Percentiles rank a stretch among this genome's conserved stretches.
Evolutionary conservation across 2,797 vertebrate genomes (phyloP).

Genomic region (Hoplostethus atlanticus): DNA sequence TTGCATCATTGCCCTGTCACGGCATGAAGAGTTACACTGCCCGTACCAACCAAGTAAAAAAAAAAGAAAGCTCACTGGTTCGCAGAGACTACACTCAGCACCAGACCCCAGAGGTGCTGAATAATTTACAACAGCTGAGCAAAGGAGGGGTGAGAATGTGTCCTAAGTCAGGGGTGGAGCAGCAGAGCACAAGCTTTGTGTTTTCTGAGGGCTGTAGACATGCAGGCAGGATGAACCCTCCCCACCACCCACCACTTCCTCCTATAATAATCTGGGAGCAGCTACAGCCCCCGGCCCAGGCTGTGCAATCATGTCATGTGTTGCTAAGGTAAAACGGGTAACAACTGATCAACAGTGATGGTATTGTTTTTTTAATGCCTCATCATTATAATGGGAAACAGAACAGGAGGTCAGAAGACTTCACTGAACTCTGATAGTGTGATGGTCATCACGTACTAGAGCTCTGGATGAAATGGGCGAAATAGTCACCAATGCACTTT

Average conservation of each 20-base stretch:
- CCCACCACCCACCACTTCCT: conserved; percentile 67
- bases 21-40: conserved; percentile 39
- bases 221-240: conserved; percentile 52
- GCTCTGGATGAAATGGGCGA: not conserved
- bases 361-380: not conserved
- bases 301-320: conserved; percentile 7
- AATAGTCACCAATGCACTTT: not conserved
- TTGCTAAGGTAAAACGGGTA: not conserved
- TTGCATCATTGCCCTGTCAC: conserved; percentile 12
- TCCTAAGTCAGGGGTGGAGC: conserved; percentile 59
- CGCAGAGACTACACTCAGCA: conserved; percentile 28
- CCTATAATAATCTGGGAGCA: conserved; percentile 44
- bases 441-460: not conserved
- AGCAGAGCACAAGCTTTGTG: conserved; percentile 47
- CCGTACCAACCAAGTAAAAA: conserved; percentile 39
- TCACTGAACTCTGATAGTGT: not conserved
- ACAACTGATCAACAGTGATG: not conserved
- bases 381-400: too few relatives aligned
- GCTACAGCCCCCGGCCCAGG: not conserved
- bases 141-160: conserved; percentile 24
- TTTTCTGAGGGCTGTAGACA: conserved; percentile 50
- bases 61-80: conserved; percentile 2
- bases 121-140: conserved; percentile 64
- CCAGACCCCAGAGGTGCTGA: conserved; percentile 43
- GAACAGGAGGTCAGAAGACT: too few relatives aligned